Evolutionary conservation across 1,140 invertebrate genomes (phyloP).

Genomic region (Brachionus asplanchnoidis): DNA sequence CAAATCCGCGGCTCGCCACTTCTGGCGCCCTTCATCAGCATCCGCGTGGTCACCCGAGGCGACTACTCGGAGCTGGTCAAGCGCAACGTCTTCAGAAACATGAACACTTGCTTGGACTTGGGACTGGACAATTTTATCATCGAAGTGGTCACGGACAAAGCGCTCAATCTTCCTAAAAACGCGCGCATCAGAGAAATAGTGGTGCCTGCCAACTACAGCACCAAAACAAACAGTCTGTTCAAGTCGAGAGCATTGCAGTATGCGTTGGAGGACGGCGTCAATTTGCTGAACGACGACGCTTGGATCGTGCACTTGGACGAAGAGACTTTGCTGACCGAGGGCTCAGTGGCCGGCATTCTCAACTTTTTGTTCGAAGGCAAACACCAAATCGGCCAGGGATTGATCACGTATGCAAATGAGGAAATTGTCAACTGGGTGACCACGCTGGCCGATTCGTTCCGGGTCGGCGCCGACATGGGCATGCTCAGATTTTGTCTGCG

Average conservation of each 20-base stretch:
- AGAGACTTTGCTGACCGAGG: slow-evolving; percentile 88
- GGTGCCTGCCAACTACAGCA: slow-evolving; percentile 76
- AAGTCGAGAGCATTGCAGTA: slow-evolving; percentile 93
- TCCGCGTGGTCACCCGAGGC: slow-evolving; percentile 87
- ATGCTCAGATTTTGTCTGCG: slow-evolving; percentile 86
- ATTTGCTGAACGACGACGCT: slow-evolving; percentile 78
- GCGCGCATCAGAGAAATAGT: slow-evolving; percentile 71
- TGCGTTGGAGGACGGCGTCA: slow-evolving; percentile 80
- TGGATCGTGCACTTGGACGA: slow-evolving; percentile 98
- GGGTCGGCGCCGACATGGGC: slow-evolving; percentile 84
- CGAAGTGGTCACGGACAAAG: slow-evolving; percentile 92
- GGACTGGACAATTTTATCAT: slow-evolving; percentile 93
- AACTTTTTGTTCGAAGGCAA: slow-evolving; percentile 92
- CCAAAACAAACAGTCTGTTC: slow-evolving; percentile 83
- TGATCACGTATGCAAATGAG: slow-evolving; percentile 96
- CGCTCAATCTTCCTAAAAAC: slow-evolving; percentile 67
- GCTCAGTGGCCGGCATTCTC: slow-evolving; percentile 76
- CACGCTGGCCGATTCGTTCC: slow-evolving; percentile 87
- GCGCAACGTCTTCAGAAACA: slow-evolving; percentile 78
- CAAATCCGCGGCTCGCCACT: slow-evolving; percentile 79
- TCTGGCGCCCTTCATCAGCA: slow-evolving; percentile 87
- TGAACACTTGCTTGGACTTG: slow-evolving; percentile 78
- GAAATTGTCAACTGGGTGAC: slow-evolving; percentile 92
- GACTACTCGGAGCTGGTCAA: slow-evolving; percentile 85
- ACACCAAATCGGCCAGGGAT: slow-evolving; percentile 91